Percentiles rank a stretch among this genome's conserved stretches.
These are phyloP conservation scores for Pseudopipra pipra DNA, from an alignment of 2,113 vertebrate species.

Conservation along the genomic window DNA sequence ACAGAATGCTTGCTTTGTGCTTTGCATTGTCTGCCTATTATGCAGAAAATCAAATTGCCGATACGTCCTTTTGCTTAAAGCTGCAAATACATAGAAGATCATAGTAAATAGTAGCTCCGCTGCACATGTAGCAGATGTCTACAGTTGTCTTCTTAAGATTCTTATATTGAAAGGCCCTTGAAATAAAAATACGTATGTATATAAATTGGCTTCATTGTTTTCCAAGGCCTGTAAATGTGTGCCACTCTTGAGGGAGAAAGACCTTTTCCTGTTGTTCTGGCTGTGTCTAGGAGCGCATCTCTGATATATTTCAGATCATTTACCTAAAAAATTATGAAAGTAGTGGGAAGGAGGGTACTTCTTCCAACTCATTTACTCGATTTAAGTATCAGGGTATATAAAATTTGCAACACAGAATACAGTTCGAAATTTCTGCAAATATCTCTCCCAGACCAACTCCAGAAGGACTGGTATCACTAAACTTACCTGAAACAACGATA, in stretches of 20 bases:
- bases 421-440: background rate
- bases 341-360: background rate
- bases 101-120: slow-evolving; percentile 11
- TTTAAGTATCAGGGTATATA: background rate
- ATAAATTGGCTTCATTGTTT: slow-evolving; percentile 12
- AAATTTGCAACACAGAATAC: background rate
- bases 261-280: background rate
- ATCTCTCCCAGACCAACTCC: background rate
- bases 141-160: slow-evolving; percentile 28
- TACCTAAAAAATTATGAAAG: background rate
- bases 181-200: background rate
- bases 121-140: slow-evolving; percentile 39
- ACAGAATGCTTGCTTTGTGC: slow-evolving; percentile 36
- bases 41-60: slow-evolving; percentile 45
- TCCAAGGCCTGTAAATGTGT: background rate
- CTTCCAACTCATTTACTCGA: background rate
- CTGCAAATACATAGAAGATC: slow-evolving; percentile 31
- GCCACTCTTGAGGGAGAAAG: background rate
- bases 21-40: slow-evolving; percentile 54
- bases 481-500: background rate
- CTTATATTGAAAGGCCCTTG: slow-evolving; percentile 43
- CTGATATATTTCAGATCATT: background rate
- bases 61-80: slow-evolving; percentile 42
- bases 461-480: background rate
- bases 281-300: background rate